Conservation (phyloP, 2,888 invertebrate species). For the Polyommatus icarus region DNA sequence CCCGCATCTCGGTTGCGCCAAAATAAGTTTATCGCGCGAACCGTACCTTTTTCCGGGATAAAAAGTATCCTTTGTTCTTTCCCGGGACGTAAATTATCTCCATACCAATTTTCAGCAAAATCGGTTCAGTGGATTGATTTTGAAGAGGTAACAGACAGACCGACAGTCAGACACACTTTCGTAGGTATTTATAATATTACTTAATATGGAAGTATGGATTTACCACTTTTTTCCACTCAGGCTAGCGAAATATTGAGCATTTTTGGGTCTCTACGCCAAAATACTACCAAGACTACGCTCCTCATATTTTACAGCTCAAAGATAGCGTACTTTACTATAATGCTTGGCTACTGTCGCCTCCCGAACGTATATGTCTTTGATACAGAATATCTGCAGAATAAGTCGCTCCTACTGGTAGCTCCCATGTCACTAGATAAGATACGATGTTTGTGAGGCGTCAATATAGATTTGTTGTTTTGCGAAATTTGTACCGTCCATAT, state of each 20-base stretch:
- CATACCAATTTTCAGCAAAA: too few relatives aligned
- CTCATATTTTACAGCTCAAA: background rate
- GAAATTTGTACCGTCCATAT: background rate
- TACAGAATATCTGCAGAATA: background rate
- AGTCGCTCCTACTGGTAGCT: conserved; percentile 16
- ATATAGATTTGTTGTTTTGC: background rate
- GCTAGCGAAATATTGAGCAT: background rate
- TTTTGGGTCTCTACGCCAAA: background rate
- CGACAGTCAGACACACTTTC: too few relatives aligned
- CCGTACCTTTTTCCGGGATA: too few relatives aligned
- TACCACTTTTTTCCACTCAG: too few relatives aligned
- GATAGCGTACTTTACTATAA: conserved; percentile 25
- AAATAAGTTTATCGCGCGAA: too few relatives aligned
- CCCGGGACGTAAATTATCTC: too few relatives aligned
- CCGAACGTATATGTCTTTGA: conserved; percentile 34
- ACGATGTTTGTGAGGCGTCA: background rate
- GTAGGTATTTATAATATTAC: too few relatives aligned
- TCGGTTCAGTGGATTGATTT: too few relatives aligned
- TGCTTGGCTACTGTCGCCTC: conserved; percentile 39
- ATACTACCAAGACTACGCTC: background rate
- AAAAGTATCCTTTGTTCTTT: too few relatives aligned
- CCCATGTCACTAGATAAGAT: conserved; percentile 2
- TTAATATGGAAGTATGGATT: too few relatives aligned
- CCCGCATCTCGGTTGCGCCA: too few relatives aligned
- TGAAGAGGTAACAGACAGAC: too few relatives aligned